Base-by-base conservation (phyloP, 2,113 vertebrate species). In the Orientallactaga bullata region DNA sequence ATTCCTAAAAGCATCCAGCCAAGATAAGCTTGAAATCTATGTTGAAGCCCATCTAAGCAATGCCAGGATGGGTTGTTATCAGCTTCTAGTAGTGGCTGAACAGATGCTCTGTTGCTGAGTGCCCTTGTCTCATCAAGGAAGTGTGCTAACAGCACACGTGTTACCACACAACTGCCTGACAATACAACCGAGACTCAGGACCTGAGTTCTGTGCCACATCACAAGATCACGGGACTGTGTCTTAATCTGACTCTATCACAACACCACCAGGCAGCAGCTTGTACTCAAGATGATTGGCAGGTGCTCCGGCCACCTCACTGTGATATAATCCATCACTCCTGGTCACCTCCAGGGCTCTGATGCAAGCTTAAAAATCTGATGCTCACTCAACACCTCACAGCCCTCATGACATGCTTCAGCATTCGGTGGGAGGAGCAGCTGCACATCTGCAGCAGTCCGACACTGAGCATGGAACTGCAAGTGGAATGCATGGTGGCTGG, bases 141-240 rank as follows among this genome's bases (percentile, higher is more conserved):
- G 0, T 37, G 51, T 9, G 11, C 61, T 58, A 6, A 77, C 23
- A 28, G 63, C 39, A 28, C 9, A 12, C 7, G 5, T 18, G 37
- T 73, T 17, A 60, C 26, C 42, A 63, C 5, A 66, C 30, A 39
- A 5, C n/a, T 3, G 1, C 65, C 35, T 30, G 90, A 74, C 51
- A 37, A 0, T 1, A 9, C 21, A 18, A 32, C 13, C 0, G 2
- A 26, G 79, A 21, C 51, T 28, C 7, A 0, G 42, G 63, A 82
- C 68, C 65, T 6, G 0, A 2, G 28, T 30, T 58, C 58, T 65
- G 26, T 4, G 3, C 47, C 32, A 39, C 7, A 63, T 47, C 63
- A 5, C 2, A 3, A 72, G 17, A 47, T 90, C 63, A 17, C 15
- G 1, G 47, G n/a, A 10, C 11, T 16, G 20, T 61, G 23, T 88